These are phyloP conservation scores for Enteromius radiatus DNA, from an alignment of 2,797 vertebrate species.

Conservation along the genomic window DNA sequence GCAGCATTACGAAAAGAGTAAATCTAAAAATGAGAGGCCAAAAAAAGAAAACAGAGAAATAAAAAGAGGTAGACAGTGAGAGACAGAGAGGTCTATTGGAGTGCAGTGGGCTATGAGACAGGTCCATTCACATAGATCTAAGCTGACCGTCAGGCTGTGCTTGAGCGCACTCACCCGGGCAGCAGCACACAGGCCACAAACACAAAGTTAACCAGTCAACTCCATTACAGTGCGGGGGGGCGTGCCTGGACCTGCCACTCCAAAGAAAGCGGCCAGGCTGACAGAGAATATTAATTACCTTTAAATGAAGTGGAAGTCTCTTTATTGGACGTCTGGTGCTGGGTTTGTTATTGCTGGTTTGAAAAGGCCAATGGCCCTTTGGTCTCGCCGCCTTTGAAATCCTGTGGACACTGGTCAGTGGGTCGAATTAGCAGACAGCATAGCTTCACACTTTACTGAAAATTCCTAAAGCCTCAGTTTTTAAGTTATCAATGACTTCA, in stretches of 20 bases:
- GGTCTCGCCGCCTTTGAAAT: conserved; percentile 80
- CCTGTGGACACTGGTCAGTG: conserved; percentile 79
- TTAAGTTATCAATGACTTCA: background rate
- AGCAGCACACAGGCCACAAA: conserved; percentile 72
- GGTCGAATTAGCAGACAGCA: conserved; percentile 72
- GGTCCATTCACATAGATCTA: conserved; percentile 77
- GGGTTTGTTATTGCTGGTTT: conserved; percentile 81
- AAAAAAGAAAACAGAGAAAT: conserved; percentile 31
- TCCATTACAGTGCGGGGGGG: conserved; percentile 77
- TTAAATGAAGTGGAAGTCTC: conserved; percentile 88
- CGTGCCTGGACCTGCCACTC: conserved; percentile 84
- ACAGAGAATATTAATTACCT: conserved; percentile 87
- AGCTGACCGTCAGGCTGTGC: conserved; percentile 78
- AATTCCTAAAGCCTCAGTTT: background rate
- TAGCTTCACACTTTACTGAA: conserved; percentile 71
- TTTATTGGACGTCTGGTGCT: conserved; percentile 87
- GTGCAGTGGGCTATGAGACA: conserved; percentile 83
- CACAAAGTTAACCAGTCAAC: conserved; percentile 84
- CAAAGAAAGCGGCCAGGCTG: conserved; percentile 78
- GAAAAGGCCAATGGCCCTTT: conserved; percentile 76
- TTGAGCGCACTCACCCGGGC: conserved; percentile 81
- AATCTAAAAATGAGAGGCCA: background rate
- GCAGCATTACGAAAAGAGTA: background rate
- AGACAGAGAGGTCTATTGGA: conserved; percentile 69
- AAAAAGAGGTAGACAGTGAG: conserved; percentile 64